These are phyloP conservation scores for Xylota segnis DNA, from an alignment of 2,888 invertebrate genomes.

Conservation along the genomic window DNA sequence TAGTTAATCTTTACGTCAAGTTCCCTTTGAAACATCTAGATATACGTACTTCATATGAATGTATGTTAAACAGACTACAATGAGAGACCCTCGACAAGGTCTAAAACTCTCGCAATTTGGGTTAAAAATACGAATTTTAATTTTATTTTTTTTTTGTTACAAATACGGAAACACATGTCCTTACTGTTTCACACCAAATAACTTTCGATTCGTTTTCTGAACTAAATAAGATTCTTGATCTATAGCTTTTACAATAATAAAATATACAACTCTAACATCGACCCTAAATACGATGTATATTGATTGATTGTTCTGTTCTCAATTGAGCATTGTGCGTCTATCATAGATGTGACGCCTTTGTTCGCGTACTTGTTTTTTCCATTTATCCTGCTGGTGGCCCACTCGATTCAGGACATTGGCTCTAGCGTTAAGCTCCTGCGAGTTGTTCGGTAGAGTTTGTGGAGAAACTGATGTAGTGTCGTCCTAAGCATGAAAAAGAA, in stretches of 20 bases:
- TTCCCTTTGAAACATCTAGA: no score
- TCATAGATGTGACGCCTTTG: conserved; percentile 97
- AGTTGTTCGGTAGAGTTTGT: conserved; percentile 83
- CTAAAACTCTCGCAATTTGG: conserved; percentile 3
- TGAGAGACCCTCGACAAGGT: not conserved
- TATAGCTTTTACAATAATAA: conserved; percentile 48
- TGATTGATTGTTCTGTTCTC: conserved; percentile 79
- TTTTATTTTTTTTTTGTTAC: conserved; percentile 50
- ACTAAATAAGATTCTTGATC: conserved; percentile 41
- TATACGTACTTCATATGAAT: no score
- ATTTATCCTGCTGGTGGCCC: conserved; percentile 98
- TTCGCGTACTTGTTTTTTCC: conserved; percentile 96
- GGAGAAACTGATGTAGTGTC: conserved; percentile 87
- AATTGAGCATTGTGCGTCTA: conserved; percentile 98
- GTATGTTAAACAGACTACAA: no score
- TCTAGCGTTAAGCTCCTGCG: conserved; percentile 91
- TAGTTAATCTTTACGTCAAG: no score
- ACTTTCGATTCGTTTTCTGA: conserved; percentile 25
- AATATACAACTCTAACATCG: conserved; percentile 36
- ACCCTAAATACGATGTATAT: not conserved
- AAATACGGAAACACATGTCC: conserved; percentile 31
- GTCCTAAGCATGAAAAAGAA: conserved; percentile 80
- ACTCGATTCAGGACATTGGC: conserved; percentile 95
- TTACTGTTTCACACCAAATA: conserved; percentile 34
- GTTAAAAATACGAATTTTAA: conserved; percentile 47